These are phyloP conservation scores for Sminthurinus aureus DNA, from an alignment of 2,888 invertebrate genomes.

Conservation along the genomic window DNA sequence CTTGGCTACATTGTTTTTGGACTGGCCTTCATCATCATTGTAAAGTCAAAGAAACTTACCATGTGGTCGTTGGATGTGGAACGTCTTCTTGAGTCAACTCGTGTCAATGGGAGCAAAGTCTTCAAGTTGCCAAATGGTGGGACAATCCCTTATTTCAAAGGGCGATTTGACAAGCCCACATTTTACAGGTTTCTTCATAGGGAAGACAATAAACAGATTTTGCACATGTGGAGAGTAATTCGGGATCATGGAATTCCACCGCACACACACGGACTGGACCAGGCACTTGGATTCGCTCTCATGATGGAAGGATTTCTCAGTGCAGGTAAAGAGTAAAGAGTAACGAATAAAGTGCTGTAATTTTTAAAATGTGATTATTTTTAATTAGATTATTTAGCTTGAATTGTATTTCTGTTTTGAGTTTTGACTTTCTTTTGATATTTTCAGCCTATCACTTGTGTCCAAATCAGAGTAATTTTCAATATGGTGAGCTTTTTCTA, in stretches of 20 bases:
- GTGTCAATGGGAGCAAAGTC: no score
- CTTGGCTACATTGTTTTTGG: slow-evolving; percentile 82
- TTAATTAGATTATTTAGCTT: slow-evolving; percentile 61
- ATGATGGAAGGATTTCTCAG: not conserved
- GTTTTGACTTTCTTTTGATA: slow-evolving; percentile 57
- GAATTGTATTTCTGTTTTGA: slow-evolving; percentile 90
- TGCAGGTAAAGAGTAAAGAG: not conserved
- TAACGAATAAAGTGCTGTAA: no score
- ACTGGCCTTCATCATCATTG: slow-evolving; percentile 77
- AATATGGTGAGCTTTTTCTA: slow-evolving; percentile 69
- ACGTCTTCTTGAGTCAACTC: no score
- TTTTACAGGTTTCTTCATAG: not conserved
- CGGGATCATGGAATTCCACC: not conserved
- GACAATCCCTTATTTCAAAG: no score
- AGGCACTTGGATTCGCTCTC: no score
- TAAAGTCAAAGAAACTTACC: slow-evolving; percentile 60
- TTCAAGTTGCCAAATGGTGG: no score
- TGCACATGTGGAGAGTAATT: not conserved
- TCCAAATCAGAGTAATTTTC: slow-evolving; percentile 87
- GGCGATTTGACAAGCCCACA: slow-evolving; percentile 7
- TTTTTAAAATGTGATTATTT: not conserved
- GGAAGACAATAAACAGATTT: not conserved
- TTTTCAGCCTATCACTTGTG: slow-evolving; percentile 81
- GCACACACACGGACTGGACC: no score
- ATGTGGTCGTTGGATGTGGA: no score